Base-by-base conservation (phyloP, 2,797 vertebrate genomes). In the Xyrichtys novacula region DNA sequence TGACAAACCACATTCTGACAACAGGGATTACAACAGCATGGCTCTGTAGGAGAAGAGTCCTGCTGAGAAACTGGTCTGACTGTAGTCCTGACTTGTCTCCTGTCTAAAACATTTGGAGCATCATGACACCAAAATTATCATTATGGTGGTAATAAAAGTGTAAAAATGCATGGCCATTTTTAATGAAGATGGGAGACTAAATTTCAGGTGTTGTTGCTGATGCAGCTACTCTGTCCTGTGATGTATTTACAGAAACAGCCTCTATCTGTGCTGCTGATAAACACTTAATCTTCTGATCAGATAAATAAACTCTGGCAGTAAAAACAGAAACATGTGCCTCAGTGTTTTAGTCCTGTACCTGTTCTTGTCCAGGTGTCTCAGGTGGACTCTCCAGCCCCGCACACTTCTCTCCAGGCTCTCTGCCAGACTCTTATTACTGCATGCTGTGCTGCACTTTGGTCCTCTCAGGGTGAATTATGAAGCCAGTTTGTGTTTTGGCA, bases 391-490 rank as follows among this genome's bases (percentile, higher is more conserved):
- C 39, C 32, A 1, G 47, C 52, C 60, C 36, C 48, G 59, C 61
- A 42, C 42, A 31, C 12, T 22, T 56, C 63, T 52, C 59, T 63
- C 56, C 28, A 19, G 76, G 71, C 65, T 58, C 29, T 0, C 10
- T 26, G 75, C 78, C 71, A 68, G 66, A 49, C 19, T 32, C 42
- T 10, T 25, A 25, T 28, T 36, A 39, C 20, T 46, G 15, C 31
- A 34, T 38, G 81, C 76, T 73, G 66, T 2, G 28, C 15, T 55
- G 43, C 64, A 66, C 67, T 59, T 42, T 46, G 29, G 11, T 73
- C 61, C 56, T 56, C 31, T 1, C 58, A 31, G 38, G 32, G 42
- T 85, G 71, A 81, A 49, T 86, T 84, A 72, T 66, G 77, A 70
- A 46, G 46, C 38, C 28, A 62, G 57, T 70, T 72, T 69, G 49